Base-by-base conservation (phyloP, 2,113 vertebrate genomes). In the Myotis yumanensis region DNA sequence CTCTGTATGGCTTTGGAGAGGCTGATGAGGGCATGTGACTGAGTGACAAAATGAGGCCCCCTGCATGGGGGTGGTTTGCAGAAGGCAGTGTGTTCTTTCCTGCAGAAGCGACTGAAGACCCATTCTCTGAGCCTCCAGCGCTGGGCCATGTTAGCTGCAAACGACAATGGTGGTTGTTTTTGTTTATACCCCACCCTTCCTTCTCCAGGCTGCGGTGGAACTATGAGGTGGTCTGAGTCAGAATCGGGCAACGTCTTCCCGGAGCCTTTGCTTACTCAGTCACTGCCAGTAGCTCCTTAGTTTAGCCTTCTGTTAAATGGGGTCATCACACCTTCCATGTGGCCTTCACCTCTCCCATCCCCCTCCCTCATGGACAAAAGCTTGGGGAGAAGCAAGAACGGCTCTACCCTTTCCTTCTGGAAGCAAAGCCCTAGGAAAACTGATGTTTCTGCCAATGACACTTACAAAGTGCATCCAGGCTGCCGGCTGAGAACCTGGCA, bases 401-500 rank as follows among this genome's bases (percentile, higher is more conserved):
- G 28, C 43, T 66, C 66, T 80, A 35, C 23, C 22, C 46, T 73
- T 72, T 88, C 71, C 76, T 25, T 66, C n/a, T 17, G 30, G 62
- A 57, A 40, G 37, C 75, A 86, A 82, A 90, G 3, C 69, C 43
- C 32, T 62, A 3, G 3, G 25, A 35, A 91, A 84, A 9, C 23
- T 87, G 40, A 9, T 20, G 6, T 59, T 84, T 84, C 77, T 16
- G 18, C 37, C 51, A 11, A 4, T 8, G 22, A 66, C 2, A 23
- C 46, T 69, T 59, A 46, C 5, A 37, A 73, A 32, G 48, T 22
- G 7, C 16, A 1, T 1, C 5, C 4, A 7, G 76, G 35, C 8
- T 64, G 20, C 43, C 2, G 0, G 11, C 14, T 4, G 4, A 82
- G 35, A 90, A 23, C 23, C 35, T 64, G 51, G 7, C 0, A 1